Percentiles rank a stretch among this genome's conserved stretches.
Evolutionary conservation across 2,888 invertebrate species (phyloP).

Genomic region (Agrotis clavis): DNA sequence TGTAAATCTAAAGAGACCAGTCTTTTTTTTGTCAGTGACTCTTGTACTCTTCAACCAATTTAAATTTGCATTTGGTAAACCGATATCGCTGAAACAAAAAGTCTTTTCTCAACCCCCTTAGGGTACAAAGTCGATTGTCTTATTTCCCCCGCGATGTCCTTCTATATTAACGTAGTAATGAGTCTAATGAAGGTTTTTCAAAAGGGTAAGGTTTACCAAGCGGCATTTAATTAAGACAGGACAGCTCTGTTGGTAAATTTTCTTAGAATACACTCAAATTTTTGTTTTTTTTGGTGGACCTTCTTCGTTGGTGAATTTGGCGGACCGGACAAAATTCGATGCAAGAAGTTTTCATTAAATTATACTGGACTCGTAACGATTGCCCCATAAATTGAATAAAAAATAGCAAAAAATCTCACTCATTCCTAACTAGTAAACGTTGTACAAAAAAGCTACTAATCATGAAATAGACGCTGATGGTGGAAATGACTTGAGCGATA

Average conservation of each 20-base stretch:
- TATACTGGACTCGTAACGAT: neutral
- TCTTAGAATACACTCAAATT: slow-evolving; percentile 62
- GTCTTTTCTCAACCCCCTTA: slow-evolving; percentile 48
- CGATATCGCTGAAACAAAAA: slow-evolving; percentile 20
- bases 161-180: slow-evolving; percentile 75
- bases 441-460: no score
- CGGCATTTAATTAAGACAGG: slow-evolving; percentile 83
- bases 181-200: slow-evolving; percentile 84
- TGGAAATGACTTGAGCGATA: no score
- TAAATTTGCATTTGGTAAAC: slow-evolving; percentile 50
- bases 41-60: slow-evolving; percentile 65
- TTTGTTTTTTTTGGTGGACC: slow-evolving; percentile 36
- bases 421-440: no score
- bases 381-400: no score
- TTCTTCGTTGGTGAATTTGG: slow-evolving; percentile 32
- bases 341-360: neutral
- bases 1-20: slow-evolving; percentile 81
- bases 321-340: neutral
- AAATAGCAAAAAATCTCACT: no score
- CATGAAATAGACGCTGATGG: no score
- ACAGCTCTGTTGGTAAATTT: slow-evolving; percentile 67
- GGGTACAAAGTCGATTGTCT: slow-evolving; percentile 57
- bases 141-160: slow-evolving; percentile 46
- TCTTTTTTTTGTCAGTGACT: slow-evolving; percentile 78
- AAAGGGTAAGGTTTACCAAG: slow-evolving; percentile 80